These are phyloP conservation scores for Poecile montanus DNA, from an alignment of 2,797 vertebrate species.

Conservation along the genomic window DNA sequence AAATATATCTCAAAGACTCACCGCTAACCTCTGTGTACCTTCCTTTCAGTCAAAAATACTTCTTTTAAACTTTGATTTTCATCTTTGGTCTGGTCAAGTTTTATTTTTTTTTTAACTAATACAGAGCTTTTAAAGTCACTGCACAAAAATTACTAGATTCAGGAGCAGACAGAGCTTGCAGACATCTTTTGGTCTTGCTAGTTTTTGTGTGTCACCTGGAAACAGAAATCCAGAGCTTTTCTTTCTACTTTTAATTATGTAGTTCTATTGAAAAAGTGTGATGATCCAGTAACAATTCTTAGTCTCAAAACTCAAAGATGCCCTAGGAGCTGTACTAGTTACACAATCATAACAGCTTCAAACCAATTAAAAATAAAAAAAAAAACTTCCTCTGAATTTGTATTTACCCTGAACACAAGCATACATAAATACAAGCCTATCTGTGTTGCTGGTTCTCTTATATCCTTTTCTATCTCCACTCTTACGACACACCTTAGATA, in stretches of 20 bases:
- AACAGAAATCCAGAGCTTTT: background rate
- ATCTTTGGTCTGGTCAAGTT: background rate
- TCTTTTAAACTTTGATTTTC: background rate
- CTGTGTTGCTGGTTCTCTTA: background rate
- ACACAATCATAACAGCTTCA: background rate
- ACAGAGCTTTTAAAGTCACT: background rate
- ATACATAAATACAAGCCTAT: background rate
- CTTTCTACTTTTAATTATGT: background rate
- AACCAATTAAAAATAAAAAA: background rate
- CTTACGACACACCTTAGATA: background rate
- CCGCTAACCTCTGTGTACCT: background rate
- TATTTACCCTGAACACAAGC: background rate
- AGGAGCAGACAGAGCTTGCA: background rate
- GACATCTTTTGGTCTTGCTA: background rate
- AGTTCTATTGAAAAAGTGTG: background rate
- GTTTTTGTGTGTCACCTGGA: background rate
- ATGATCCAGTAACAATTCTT: background rate
- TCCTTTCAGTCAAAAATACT: background rate
- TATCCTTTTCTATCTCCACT: background rate
- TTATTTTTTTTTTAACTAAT: background rate
- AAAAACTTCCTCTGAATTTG: background rate
- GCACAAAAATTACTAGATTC: background rate
- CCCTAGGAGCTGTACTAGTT: background rate
- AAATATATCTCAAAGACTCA: background rate
- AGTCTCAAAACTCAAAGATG: background rate